Evolutionary conservation across 2,113 vertebrate genomes (phyloP).

Genomic region (Origma solitaria): DNA sequence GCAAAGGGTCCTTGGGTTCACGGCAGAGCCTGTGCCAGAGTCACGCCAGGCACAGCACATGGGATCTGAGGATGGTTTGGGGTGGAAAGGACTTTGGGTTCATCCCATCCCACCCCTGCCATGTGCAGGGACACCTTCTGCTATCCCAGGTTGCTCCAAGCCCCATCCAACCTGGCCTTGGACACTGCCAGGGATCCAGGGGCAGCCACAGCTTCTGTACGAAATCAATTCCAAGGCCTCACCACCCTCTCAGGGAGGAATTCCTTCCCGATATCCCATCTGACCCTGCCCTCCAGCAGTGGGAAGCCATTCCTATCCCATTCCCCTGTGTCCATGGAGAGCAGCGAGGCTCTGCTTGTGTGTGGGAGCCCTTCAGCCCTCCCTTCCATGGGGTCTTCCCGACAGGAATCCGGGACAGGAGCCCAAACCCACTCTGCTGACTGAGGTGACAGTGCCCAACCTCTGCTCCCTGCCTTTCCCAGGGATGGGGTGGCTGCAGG

Average conservation of each 20-base stretch:
- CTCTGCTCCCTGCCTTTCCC: neutral
- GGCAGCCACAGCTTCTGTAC: neutral
- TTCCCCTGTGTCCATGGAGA: neutral
- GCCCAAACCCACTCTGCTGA: neutral
- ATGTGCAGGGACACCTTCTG: neutral
- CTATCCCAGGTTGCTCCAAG: rapidly evolving
- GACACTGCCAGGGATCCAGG: neutral
- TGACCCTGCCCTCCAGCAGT: neutral
- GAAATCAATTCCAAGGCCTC: neutral
- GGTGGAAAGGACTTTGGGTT: neutral
- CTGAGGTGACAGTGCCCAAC: neutral
- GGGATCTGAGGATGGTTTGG: neutral
- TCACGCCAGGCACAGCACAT: neutral
- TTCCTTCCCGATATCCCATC: neutral
- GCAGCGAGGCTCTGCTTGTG: neutral
- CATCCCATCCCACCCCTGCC: no score
- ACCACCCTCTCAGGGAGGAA: neutral
- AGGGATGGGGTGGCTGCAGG: rapidly evolving
- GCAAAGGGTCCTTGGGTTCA: neutral
- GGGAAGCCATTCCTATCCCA: neutral
- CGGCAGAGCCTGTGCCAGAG: no score
- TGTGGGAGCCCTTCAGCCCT: neutral
- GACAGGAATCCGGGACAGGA: neutral
- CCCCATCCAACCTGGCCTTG: rapidly evolving
- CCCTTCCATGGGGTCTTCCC: neutral